Evolutionary conservation across 2,888 invertebrate genomes (phyloP).

Genomic region (Eristalis intricaria): DNA sequence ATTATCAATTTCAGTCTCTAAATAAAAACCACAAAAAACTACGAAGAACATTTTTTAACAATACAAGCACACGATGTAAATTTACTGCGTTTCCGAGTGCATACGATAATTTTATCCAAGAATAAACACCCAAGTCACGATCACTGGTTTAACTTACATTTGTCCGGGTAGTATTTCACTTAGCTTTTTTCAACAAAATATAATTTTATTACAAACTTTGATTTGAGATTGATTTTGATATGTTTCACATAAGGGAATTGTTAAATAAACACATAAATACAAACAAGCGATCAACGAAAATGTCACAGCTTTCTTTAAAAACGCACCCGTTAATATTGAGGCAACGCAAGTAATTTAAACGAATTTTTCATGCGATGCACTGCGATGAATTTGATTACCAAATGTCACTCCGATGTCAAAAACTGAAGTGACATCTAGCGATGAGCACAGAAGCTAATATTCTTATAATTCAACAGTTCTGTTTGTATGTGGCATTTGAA

Average conservation of each 20-base stretch:
- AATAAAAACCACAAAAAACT: not conserved
- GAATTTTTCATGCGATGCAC: not conserved
- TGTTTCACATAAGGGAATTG: not conserved
- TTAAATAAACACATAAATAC: not conserved
- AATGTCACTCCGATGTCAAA: not conserved
- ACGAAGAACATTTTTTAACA: not conserved
- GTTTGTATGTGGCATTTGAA: not conserved
- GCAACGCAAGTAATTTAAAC: not conserved
- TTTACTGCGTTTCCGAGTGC: not conserved
- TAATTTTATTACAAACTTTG: not conserved
- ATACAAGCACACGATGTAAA: not conserved
- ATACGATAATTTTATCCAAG: not conserved
- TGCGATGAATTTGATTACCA: not conserved
- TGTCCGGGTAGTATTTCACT: not conserved
- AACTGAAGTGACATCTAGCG: not conserved
- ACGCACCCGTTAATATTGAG: constrained; percentile 21
- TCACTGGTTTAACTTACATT: not conserved
- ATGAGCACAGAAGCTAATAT: not conserved
- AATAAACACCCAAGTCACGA: not conserved
- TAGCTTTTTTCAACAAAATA: not conserved
- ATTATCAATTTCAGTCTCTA: not conserved
- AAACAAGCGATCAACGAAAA: not conserved
- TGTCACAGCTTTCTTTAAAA: not conserved
- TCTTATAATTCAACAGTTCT: not conserved
- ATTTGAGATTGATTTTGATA: not conserved